phyloP scores from a whole-genome alignment of 1,140 invertebrate genomes.

The Psilanteris sp. region DNA sequence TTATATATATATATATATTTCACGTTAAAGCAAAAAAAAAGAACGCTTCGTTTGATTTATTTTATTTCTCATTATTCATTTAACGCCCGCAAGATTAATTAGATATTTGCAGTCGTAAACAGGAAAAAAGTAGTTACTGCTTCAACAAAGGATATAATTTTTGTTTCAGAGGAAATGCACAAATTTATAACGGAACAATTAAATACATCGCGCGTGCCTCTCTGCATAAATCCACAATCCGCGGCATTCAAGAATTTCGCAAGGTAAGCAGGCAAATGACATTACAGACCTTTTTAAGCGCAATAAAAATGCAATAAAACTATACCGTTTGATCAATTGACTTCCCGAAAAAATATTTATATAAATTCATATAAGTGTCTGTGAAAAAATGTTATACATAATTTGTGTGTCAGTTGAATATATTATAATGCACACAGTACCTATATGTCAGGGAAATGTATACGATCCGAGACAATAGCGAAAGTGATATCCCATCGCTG shows the following conservation, averaged over 20 bases:
- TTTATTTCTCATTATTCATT: neutral
- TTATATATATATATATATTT: no score
- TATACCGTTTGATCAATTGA: constrained; percentile 56
- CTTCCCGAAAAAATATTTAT: constrained; percentile 45
- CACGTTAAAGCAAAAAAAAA: neutral
- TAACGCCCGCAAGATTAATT: no score
- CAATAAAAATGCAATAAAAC: constrained; percentile 49
- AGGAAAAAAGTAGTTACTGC: neutral
- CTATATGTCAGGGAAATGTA: constrained; percentile 45
- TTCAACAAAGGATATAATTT: constrained; percentile 26
- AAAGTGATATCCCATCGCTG: constrained; percentile 46
- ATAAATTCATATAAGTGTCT: no score
- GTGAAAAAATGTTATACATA: no score
- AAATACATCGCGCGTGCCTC: constrained; percentile 94
- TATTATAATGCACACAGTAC: no score
- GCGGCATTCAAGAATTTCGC: constrained; percentile 99
- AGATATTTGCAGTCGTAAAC: neutral
- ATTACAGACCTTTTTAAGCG: constrained; percentile 33
- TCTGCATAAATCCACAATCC: constrained; percentile 99
- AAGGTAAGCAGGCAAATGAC: constrained; percentile 86
- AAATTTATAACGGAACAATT: constrained; percentile 98
- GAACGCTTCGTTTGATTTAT: neutral
- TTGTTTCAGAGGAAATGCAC: constrained; percentile 95
- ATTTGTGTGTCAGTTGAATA: no score
- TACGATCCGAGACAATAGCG: constrained; percentile 37